Conservation (phyloP, 64 coral and sea anemone genomes). For the Astreopora myriophthalma region DNA sequence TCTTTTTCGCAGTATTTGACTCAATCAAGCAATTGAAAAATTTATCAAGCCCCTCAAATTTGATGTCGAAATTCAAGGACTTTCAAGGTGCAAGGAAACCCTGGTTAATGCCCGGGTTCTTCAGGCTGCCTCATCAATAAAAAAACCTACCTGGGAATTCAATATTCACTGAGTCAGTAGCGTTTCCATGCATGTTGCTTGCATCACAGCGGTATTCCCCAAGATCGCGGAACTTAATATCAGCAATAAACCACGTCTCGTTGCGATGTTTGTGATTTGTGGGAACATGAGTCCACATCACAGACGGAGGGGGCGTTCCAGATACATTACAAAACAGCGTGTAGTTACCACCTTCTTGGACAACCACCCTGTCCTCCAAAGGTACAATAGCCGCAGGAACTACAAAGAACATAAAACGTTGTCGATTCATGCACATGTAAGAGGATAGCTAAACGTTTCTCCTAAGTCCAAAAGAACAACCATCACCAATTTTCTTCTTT, state of each 20-base stretch:
- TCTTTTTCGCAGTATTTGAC: too few relatives aligned
- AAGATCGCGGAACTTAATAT: not conserved
- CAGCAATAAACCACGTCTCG: too few relatives aligned
- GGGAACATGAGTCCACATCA: not conserved
- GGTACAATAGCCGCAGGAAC: not conserved
- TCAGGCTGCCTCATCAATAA: too few relatives aligned
- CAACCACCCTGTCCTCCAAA: not conserved
- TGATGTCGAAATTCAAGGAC: too few relatives aligned
- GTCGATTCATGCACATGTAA: too few relatives aligned
- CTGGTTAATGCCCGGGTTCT: too few relatives aligned
- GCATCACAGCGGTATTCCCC: constrained; percentile 29
- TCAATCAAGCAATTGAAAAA: too few relatives aligned
- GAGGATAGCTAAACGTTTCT: too few relatives aligned
- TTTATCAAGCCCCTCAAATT: too few relatives aligned
- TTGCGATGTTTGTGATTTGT: not conserved
- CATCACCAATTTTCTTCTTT: too few relatives aligned
- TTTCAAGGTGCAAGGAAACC: too few relatives aligned
- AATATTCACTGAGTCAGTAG: not conserved
- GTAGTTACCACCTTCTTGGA: not conserved
- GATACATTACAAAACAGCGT: not conserved
- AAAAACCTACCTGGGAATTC: not conserved
- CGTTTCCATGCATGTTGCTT: not conserved
- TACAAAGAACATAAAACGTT: not conserved
- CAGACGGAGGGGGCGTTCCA: not conserved
- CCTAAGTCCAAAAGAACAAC: too few relatives aligned